phyloP scores from a whole-genome alignment of 1,140 invertebrate genomes.

The Sitodiplosis mosellana region DNA sequence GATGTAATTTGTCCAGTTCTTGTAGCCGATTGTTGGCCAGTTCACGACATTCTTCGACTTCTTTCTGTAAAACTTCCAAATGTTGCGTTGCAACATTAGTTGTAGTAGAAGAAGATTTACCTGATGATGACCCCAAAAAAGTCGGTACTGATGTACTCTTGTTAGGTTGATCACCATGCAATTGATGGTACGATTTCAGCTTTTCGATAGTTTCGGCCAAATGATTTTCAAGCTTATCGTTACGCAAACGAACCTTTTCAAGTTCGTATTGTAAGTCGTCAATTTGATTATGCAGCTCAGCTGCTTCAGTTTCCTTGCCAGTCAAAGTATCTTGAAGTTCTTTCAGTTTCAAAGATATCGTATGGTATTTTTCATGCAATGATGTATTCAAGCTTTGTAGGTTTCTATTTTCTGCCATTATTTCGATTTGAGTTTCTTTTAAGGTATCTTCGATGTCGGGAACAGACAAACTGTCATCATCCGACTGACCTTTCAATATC shows the following conservation, averaged over 20 bases:
- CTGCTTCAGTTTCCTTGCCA: slow-evolving; percentile 81
- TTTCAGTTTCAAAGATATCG: slow-evolving; percentile 77
- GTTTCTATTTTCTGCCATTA: slow-evolving; percentile 79
- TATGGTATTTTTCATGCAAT: slow-evolving; percentile 85
- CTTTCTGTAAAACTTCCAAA: slow-evolving; percentile 78
- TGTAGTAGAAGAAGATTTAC: slow-evolving; percentile 1
- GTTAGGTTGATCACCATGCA: slow-evolving; percentile 37
- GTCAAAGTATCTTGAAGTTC: slow-evolving; percentile 81
- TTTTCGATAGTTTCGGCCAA: slow-evolving; percentile 78
- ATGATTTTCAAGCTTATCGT: slow-evolving; percentile 82
- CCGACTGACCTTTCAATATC: slow-evolving; percentile 66
- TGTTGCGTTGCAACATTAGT: slow-evolving; percentile 43
- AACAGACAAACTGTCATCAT: slow-evolving; percentile 23
- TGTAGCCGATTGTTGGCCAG: slow-evolving; percentile 78
- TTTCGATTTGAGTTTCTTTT: slow-evolving; percentile 61
- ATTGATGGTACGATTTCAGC: slow-evolving; percentile 64
- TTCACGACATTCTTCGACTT: slow-evolving; percentile 84
- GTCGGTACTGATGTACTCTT: slow-evolving; percentile 9
- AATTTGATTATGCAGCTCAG: slow-evolving; percentile 86
- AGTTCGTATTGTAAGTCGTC: slow-evolving; percentile 91
- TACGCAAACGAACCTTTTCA: slow-evolving; percentile 67
- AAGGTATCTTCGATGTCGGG: slow-evolving; percentile 55
- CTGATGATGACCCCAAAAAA: slow-evolving; percentile 10
- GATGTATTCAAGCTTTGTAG: slow-evolving; percentile 83
- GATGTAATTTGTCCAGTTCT: slow-evolving; percentile 85